Evolutionary conservation across 2,888 invertebrate species (phyloP), one percentile per base, ranked within the genome.

Genomic region (Volucella zonaria): DNA sequence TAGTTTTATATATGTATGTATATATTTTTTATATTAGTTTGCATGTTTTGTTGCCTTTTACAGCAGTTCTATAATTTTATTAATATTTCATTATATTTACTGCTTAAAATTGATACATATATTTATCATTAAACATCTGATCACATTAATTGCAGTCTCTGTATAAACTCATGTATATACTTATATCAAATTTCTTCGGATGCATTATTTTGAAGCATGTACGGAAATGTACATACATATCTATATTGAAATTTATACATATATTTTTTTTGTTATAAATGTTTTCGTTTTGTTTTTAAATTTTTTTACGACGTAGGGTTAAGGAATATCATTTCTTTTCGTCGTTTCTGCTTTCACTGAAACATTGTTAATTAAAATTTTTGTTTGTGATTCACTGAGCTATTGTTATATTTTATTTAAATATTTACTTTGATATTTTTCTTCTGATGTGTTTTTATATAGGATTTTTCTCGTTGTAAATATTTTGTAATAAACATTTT

Each of bases 111-210:
- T 85, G 85, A 86, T 87, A 87, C 85, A 89, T 89, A 89, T 89
- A 90, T 90, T 89, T 90, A 90, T 90, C 89, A 89, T 87, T 90
- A 89, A 90, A 91, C 91, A 92, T 92, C 91, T 92, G 92, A 92
- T 92, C 92, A 92, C 92, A 92, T 92, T 91, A 91, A 90, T 91
- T 91, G 91, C 91, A 91, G 91, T 91, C 91, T 91, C 91, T 91
- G 89, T 90, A 90, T 90, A 90, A 89, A 89, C 88, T 88, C 87
- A 88, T 88, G 87, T 88, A 87, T 87, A 87, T 87, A 87, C 87
- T 87, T 75, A 86, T 88, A 87, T 88, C 31, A 31, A 31, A 87
- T 87, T 88, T 87, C 87, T 88, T 66, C 76, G 87, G 9, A 11
- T 43, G 49, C 10, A 51, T 31, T 31, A 31, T 31, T 31, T 31